Evolutionary conservation across 2,797 vertebrate species (phyloP), one percentile per base, ranked within the genome.

Genomic region (Pelochelys cantorii): DNA sequence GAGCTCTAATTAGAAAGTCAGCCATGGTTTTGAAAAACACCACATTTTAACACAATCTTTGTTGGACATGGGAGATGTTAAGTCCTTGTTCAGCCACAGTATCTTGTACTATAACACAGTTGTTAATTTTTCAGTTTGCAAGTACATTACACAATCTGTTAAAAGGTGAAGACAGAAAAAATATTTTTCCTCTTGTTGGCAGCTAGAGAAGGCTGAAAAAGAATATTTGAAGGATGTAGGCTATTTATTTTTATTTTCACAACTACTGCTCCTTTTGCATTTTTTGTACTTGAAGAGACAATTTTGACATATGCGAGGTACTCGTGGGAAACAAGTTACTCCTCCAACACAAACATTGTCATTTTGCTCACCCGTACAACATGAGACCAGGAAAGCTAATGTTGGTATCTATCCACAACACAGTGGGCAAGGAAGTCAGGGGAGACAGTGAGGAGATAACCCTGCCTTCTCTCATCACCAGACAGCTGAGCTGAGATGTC

Each of bases 1-100:
- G 17, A 83, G 7, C 54, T 89, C 65, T 92, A 94, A 96, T 89
- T 93, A 92, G 85, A 88, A 93, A 91, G 81, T 11, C 81, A 90
- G 93, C n/a, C 86, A 75, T 3, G 0, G 20, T 83, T 95, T 86
- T 92, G 54, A 94, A 85, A 42, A 79, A 53, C 27, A 94, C 31
- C 89, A 17, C 81, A 57, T 34, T 59, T 48, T 37, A 68, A 57
- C 5, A 79, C 79, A 87, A 81, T 88, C 78, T 90, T 3, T 68
- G 25, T 82, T 0, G 5, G 71, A 85, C 81, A 77, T 80, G 62
- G 53, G 34, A 54, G 57, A 89, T 85, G 10, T 0, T 54, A 78
- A 94, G 75, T 15, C 84, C 92, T 56, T 83, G 85, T 84, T 88
- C 85, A 91, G 78, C 22, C 29, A 25, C 48, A 29, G 18, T 25